phyloP scores from a whole-genome alignment of 2,888 invertebrate species.

The Papilio protenor region DNA sequence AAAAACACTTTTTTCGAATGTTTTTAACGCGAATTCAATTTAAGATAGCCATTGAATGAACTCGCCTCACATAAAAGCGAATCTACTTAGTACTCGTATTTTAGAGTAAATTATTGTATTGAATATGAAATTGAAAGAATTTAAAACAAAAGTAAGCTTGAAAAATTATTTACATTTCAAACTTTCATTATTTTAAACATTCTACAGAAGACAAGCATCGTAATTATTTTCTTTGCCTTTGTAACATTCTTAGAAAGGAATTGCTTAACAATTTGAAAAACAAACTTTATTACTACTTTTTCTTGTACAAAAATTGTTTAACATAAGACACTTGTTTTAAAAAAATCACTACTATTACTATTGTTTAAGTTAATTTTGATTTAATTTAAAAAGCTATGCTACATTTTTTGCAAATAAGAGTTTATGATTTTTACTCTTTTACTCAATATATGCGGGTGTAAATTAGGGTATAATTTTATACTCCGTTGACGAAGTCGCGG shows the following conservation, averaged over 20 bases:
- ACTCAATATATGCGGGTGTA: no score
- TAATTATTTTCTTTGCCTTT: constrained; percentile 16
- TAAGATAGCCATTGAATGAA: neutral
- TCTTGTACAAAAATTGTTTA: neutral
- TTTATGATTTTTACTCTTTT: no score
- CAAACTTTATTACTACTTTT: neutral
- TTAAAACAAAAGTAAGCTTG: constrained; percentile 11
- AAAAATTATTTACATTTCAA: constrained; percentile 1
- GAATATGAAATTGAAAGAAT: neutral
- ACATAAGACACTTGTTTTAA: neutral
- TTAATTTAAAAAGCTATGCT: no score
- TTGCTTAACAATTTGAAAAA: neutral
- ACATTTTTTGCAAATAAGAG: no score
- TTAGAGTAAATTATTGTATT: neutral
- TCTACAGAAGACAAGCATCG: neutral
- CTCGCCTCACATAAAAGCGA: neutral
- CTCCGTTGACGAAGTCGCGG: no score
- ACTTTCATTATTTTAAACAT: constrained; percentile 16
- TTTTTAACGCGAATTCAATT: constrained; percentile 11
- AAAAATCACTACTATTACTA: neutral
- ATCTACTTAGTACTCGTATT: neutral
- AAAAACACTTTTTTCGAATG: constrained; percentile 18
- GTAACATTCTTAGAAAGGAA: neutral
- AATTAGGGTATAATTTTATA: neutral
- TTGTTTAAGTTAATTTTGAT: no score